A percentile compares a stretch with the other conserved stretches of the same genome.
These are phyloP conservation scores for Ptilonorhynchus violaceus DNA, from an alignment of 2,113 vertebrate species.

Conservation along the genomic window DNA sequence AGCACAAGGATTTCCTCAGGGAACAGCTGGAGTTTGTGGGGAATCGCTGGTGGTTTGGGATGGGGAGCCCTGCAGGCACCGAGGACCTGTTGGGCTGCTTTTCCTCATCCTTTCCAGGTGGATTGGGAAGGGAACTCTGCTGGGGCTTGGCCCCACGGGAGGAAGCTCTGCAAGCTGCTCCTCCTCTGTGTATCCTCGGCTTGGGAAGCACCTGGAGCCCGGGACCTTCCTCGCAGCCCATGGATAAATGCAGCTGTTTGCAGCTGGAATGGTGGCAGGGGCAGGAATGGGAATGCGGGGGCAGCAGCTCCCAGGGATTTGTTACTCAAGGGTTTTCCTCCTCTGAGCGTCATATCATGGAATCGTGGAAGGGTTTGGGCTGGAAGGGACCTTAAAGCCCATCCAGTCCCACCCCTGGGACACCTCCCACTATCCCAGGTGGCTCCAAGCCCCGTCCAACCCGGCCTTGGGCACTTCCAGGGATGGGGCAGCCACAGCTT, in stretches of 20 bases:
- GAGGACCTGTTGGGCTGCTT: not conserved
- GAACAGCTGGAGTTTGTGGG: not conserved
- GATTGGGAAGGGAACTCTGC: not conserved
- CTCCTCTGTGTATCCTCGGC: fast-evolving
- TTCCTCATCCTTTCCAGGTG: not conserved
- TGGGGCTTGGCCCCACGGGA: not conserved
- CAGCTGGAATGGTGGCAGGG: not conserved
- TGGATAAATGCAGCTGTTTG: not conserved
- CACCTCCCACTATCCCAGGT: not conserved
- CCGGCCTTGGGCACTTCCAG: not conserved
- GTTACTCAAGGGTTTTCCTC: not conserved
- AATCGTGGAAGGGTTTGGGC: not conserved
- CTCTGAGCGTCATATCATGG: too few species aligned
- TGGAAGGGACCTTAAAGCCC: not conserved
- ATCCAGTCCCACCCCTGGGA: not conserved
- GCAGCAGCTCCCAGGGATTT: not conserved
- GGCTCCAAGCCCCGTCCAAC: not conserved
- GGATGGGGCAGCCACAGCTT: not conserved
- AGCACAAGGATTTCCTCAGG: fast-evolving
- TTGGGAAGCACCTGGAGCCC: not conserved
- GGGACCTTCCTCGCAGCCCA: fast-evolving
- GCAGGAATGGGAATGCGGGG: not conserved
- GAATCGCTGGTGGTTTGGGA: fast-evolving
- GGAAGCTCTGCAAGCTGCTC: not conserved
- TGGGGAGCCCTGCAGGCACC: not conserved